Conservation (phyloP, 2,797 vertebrate genomes). For the Syngnathus rostellatus region DNA sequence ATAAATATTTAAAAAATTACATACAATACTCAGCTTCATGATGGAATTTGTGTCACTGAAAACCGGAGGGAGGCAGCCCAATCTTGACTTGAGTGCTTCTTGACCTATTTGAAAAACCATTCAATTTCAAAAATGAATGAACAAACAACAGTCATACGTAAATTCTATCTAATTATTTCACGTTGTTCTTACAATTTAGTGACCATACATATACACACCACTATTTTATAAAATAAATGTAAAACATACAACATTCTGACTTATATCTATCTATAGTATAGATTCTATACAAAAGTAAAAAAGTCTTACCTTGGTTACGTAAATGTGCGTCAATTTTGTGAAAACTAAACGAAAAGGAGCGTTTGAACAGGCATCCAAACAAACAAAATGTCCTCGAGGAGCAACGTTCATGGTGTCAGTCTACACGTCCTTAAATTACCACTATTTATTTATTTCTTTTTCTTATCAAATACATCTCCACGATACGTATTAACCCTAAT, state of each 20-base stretch:
- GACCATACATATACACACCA: too few relatives aligned
- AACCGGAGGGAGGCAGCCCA: background rate
- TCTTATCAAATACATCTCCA: background rate
- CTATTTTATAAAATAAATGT: too few relatives aligned
- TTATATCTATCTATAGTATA: too few relatives aligned
- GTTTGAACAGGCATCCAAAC: background rate
- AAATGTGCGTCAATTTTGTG: background rate
- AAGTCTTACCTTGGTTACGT: background rate
- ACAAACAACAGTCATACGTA: too few relatives aligned
- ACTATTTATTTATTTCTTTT: background rate
- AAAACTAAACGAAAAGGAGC: background rate
- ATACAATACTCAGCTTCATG: background rate
- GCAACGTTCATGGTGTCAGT: background rate
- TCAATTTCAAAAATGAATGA: too few relatives aligned
- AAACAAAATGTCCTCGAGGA: background rate
- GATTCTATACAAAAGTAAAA: background rate
- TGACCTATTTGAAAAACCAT: too few relatives aligned
- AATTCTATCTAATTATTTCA: too few relatives aligned
- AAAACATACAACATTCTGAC: too few relatives aligned
- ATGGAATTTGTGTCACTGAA: background rate
- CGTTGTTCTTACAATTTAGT: too few relatives aligned
- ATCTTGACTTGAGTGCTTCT: too few relatives aligned
- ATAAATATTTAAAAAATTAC: background rate
- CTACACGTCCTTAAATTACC: background rate
- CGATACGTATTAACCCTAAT: background rate